Evolutionary conservation across 2,888 invertebrate genomes (phyloP), one percentile per base, ranked within the genome.

Genomic region (Nymphalis polychloros): DNA sequence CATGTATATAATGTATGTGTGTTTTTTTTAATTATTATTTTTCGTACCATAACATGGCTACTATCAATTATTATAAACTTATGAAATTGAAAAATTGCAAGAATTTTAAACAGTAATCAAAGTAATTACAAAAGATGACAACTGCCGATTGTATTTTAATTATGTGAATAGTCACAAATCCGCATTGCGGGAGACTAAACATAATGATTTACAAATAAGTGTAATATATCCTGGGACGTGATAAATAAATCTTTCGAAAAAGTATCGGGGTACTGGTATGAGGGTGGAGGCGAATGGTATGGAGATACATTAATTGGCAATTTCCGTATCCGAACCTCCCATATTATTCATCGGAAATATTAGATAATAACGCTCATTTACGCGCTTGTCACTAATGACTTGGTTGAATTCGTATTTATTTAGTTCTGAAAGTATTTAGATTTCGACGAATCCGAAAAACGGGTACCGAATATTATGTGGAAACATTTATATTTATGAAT

Each of bases 271-370:
- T 23, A 46, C 77, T 79, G 77, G 70, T 75, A 67, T 72, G 72
- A 64, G 64, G 64, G 69, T 77, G 76, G 74, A 78, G 71, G 69
- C 13, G n/a, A 17, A 55, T 23, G 20, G 62, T 73, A 73, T 76
- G 76, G 77, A 79, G 80, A 82, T 80, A 84, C 83, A 85, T 85
- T 88, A 89, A 89, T 88, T 88, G 87, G 83, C 87, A 85, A 89
- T 89, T 86, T 87, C 87, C 87, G 78, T 75, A 76, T 75, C 77
- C 78, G 76, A 72, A 76, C 77, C 70, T 73, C 78, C 76, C 77
- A 79, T 81, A 82, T 84, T 82, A 80, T 81, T 84, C 81, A 84
- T 84, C 77, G 76, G 78, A 81, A 81, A 83, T 82, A 82, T 81
- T 82, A 76, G 79, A 81, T 86, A 86, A 85, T 84, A 78, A 71